Base-by-base conservation (phyloP, 2,113 vertebrate genomes). In the Eublepharis macularius region DNA sequence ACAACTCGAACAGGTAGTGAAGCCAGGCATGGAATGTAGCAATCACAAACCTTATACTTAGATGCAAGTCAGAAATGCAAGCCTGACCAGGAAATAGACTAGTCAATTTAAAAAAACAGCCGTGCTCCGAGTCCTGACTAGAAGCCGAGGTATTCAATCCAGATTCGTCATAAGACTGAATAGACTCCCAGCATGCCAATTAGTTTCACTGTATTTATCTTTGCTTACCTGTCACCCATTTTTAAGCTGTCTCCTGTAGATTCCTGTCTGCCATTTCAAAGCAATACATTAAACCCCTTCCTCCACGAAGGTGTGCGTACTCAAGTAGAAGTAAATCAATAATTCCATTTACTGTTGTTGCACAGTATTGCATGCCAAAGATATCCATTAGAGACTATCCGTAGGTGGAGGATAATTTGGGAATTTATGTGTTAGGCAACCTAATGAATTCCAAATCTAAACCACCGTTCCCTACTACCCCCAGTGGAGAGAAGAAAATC, bases 281-380 rank as follows among this genome's bases (percentile, higher is more conserved):
- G 81, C 68, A 83, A 83, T 80, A 63, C 68, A 87, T 74, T 87
- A 87, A 87, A 72, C 69, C 34, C 45, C 76, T 74, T 76, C 57
- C 60, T 76, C 76, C 79, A 54, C 68, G 45, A 68, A 81, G 41
- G 65, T 70, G 54, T 76, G 66, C 11, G 13, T 77, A 85, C 3
- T 60, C 76, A 57, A 87, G 47, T 43, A 90, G 24, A 43, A 81
- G 70, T 65, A 87, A 86, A 91, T 81, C 80, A 84, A n/a, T 57
- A 68, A 87, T 65, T 77, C 83, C 26, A 85, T 78, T 39, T 82
- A 3, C 73, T 57, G 74, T n/a, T 85, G 54, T 8, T 14, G 19
- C 49, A 26, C 24, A 47, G 1, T 49, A 32, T 17, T 81, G 65
- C 36, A 57, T 12, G 47, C 76, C 51, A 74, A 66, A 83, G 17